phyloP scores from a whole-genome alignment of 2,113 vertebrate genomes.

The Plecturocebus donacophilus region DNA sequence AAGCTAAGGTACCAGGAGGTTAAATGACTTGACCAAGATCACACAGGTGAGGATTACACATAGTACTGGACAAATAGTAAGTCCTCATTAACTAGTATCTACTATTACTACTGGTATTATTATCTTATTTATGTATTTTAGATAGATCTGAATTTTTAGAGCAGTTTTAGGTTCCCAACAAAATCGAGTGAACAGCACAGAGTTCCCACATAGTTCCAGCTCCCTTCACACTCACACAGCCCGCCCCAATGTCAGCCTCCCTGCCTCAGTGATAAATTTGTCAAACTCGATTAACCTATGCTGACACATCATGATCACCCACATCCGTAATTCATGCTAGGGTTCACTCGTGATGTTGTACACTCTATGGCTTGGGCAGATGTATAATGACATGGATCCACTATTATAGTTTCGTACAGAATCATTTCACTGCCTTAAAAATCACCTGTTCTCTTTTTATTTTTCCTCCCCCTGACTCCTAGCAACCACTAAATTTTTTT shows the following conservation, averaged over 20 bases:
- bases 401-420: rapidly evolving
- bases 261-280: rapidly evolving
- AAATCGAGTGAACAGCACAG: background rate
- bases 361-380: background rate
- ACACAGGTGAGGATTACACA: background rate
- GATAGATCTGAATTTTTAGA: background rate
- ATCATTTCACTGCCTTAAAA: background rate
- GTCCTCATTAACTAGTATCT: background rate
- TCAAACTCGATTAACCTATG: rapidly evolving
- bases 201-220: rapidly evolving
- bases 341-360: rapidly evolving
- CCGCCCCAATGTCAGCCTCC: rapidly evolving
- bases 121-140: background rate
- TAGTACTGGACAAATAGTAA: background rate
- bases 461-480: background rate
- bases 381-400: rapidly evolving
- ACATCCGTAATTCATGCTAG: rapidly evolving
- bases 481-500: rapidly evolving
- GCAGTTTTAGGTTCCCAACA: background rate
- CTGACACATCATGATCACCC: rapidly evolving
- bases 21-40: background rate
- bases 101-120: background rate
- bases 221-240: rapidly evolving
- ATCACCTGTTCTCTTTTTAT: background rate
- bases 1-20: background rate